These are phyloP conservation scores for Bugula neritina DNA, from an alignment of 2,888 invertebrate genomes.

Conservation along the genomic window DNA sequence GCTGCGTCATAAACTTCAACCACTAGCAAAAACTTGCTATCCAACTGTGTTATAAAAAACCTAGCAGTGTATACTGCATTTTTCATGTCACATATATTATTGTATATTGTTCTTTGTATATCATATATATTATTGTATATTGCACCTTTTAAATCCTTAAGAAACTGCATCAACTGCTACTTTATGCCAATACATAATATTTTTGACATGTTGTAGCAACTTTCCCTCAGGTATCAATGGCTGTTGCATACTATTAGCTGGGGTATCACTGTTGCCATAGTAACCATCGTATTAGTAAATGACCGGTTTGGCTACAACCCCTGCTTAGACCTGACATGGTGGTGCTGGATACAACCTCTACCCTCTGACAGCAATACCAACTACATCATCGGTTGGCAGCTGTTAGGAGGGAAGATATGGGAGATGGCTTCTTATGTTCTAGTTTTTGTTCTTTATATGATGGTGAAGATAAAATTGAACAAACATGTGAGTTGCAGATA, in stretches of 20 bases:
- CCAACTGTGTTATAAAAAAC: too few relatives aligned
- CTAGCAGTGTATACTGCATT: too few relatives aligned
- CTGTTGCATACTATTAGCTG: slow-evolving; percentile 35
- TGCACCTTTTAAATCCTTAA: too few relatives aligned
- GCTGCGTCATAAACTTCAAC: too few relatives aligned
- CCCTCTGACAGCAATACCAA: neutral
- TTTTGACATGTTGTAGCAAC: neutral
- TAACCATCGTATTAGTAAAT: slow-evolving; percentile 32
- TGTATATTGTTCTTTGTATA: too few relatives aligned
- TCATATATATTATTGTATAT: too few relatives aligned
- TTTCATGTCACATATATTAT: too few relatives aligned
- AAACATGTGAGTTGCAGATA: slow-evolving; percentile 37
- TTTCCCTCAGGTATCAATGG: neutral
- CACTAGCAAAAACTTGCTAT: too few relatives aligned
- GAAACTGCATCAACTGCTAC: too few relatives aligned
- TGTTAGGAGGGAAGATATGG: slow-evolving; percentile 41
- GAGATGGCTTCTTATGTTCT: slow-evolving; percentile 37
- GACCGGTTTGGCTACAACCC: slow-evolving; percentile 40
- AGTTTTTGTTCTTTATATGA: slow-evolving; percentile 36
- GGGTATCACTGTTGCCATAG: slow-evolving; percentile 36
- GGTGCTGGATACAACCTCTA: slow-evolving; percentile 11
- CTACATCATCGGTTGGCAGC: slow-evolving; percentile 37
- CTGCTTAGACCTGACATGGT: slow-evolving; percentile 37
- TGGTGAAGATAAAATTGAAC: slow-evolving; percentile 34
- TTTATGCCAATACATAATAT: neutral